phyloP scores from a whole-genome alignment of 2,888 invertebrate species.

The Graphium colonna region DNA sequence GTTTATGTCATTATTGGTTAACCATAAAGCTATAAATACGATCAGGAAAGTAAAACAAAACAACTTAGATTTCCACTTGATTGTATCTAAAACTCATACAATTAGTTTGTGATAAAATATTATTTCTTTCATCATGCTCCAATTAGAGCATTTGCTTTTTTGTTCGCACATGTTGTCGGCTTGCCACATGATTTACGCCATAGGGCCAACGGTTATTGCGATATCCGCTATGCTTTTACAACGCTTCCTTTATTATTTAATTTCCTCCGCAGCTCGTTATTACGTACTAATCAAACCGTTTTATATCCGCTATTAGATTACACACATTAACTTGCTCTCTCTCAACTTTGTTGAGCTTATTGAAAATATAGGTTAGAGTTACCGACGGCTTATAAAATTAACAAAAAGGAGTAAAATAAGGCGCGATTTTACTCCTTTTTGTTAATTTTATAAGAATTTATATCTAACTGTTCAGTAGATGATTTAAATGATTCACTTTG shows the following conservation, averaged over 20 bases:
- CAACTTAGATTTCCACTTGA: neutral
- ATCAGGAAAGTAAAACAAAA: neutral
- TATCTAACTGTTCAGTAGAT: no score
- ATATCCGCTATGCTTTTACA: slow-evolving; percentile 20
- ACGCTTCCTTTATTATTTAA: slow-evolving; percentile 23
- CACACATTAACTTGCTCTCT: slow-evolving; percentile 12
- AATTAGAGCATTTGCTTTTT: slow-evolving; percentile 11
- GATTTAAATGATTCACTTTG: no score
- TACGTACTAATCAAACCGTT: slow-evolving; percentile 17
- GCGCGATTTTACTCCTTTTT: no score
- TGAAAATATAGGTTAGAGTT: slow-evolving; percentile 1
- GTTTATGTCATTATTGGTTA: neutral
- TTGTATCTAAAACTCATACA: neutral
- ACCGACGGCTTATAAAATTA: neutral
- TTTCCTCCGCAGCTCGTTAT: slow-evolving; percentile 20
- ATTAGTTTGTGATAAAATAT: neutral
- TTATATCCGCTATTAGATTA: slow-evolving; percentile 18
- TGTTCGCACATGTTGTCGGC: slow-evolving; percentile 6
- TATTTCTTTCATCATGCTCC: slow-evolving; percentile 2
- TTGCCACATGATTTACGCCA: slow-evolving; percentile 16
- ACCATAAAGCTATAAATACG: neutral
- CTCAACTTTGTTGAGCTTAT: neutral
- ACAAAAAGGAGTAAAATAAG: no score
- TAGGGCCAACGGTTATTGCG: slow-evolving; percentile 7
- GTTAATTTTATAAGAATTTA: no score